phyloP scores from a whole-genome alignment of 2,797 vertebrate genomes.

The Alcedo quadribrachys region DNA sequence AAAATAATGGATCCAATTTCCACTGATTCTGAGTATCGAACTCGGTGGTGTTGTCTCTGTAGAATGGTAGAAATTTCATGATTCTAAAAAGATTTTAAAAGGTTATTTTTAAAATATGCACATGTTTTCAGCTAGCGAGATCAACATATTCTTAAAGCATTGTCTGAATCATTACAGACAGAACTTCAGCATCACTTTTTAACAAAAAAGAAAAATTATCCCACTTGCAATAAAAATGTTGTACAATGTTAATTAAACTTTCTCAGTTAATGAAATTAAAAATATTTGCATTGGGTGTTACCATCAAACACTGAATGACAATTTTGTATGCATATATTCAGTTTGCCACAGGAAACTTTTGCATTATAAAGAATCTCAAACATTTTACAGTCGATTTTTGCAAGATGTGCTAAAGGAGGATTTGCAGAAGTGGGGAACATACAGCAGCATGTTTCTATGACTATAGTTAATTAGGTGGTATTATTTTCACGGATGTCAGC shows the following conservation, averaged over 20 bases:
- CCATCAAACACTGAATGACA: neutral
- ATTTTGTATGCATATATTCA: neutral
- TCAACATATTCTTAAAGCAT: neutral
- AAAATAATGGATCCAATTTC: conserved; percentile 87
- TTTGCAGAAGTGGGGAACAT: neutral
- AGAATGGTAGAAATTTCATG: conserved; percentile 80
- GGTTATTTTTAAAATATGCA: conserved; percentile 6
- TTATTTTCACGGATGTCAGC: conserved; percentile 45
- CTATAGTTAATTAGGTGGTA: conserved; percentile 5
- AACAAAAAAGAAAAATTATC: neutral
- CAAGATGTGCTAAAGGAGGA: neutral
- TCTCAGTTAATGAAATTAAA: neutral
- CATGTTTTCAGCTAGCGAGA: neutral
- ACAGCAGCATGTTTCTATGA: neutral
- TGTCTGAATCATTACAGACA: neutral
- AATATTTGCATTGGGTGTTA: neutral
- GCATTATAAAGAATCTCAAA: conserved; percentile 13
- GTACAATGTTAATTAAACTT: neutral
- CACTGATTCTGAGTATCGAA: conserved; percentile 87
- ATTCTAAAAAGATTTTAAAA: conserved; percentile 76
- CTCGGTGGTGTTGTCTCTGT: conserved; percentile 81
- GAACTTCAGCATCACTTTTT: neutral
- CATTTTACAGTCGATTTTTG: conserved; percentile 1
- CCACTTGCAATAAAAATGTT: neutral
- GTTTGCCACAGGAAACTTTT: conserved; percentile 1